Percentiles rank a stretch among this genome's conserved stretches.
phyloP scores from a whole-genome alignment of 1,140 invertebrate genomes.

The Cydia amplana region DNA sequence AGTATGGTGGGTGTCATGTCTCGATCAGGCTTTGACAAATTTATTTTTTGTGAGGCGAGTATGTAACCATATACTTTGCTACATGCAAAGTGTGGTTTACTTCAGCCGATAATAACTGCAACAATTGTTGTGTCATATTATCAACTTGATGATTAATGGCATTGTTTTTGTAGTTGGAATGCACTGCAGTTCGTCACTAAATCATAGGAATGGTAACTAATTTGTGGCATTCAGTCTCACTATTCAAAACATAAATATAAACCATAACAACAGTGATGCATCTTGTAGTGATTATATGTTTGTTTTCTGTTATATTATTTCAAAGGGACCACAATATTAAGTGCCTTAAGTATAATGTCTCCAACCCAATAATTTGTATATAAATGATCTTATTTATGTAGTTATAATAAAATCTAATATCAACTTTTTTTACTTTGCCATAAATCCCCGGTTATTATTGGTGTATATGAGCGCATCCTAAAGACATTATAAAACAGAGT shows the following conservation, averaged over 20 bases:
- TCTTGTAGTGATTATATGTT: constrained; percentile 41
- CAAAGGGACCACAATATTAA: constrained; percentile 72
- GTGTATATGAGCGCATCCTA: background rate
- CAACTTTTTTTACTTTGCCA: constrained; percentile 38
- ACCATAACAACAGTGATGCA: constrained; percentile 8
- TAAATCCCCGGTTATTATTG: background rate
- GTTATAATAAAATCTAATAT: constrained; percentile 54
- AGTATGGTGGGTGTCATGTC: constrained; percentile 18
- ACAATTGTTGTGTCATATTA: background rate
- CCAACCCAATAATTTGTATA: constrained; percentile 59
- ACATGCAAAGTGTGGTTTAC: constrained; percentile 53
- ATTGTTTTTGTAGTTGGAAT: constrained; percentile 1
- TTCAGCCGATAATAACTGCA: constrained; percentile 14
- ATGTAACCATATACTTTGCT: constrained; percentile 52
- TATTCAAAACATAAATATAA: constrained; percentile 1
- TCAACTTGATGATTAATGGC: background rate
- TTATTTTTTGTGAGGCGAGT: constrained; percentile 36
- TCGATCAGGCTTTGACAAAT: constrained; percentile 41
- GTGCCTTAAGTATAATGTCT: constrained; percentile 69
- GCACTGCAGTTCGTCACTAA: background rate
- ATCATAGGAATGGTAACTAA: background rate
- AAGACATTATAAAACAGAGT: background rate
- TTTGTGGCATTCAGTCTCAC: background rate
- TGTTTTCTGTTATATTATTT: constrained; percentile 59
- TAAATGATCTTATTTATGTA: constrained; percentile 37